Percentiles rank a stretch among this genome's conserved stretches.
phyloP scores from a whole-genome alignment of 2,113 vertebrate genomes.

The Sinocyclocheilus anshuiensis region DNA sequence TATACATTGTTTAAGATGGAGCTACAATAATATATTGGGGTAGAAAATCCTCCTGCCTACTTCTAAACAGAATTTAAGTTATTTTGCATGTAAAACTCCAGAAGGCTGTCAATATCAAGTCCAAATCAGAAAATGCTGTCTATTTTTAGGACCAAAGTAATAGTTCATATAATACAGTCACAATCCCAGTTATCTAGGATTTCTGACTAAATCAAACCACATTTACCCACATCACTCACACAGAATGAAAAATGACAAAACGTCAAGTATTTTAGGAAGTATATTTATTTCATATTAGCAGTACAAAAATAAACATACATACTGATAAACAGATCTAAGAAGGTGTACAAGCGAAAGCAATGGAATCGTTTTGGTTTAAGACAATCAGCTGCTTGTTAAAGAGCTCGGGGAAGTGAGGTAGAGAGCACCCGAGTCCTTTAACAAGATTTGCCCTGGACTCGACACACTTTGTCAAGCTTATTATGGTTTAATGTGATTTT shows the following conservation, averaged over 20 bases:
- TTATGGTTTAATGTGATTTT: slow-evolving; percentile 47
- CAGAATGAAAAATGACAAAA: neutral
- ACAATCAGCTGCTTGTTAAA: neutral
- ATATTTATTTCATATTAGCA: slow-evolving; percentile 5
- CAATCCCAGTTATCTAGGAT: too few species aligned
- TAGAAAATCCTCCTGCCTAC: too few species aligned
- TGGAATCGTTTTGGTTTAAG: neutral
- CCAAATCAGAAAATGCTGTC: too few species aligned
- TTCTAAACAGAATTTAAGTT: too few species aligned
- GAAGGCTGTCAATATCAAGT: too few species aligned
- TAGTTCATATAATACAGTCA: too few species aligned
- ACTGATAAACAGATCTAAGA: neutral
- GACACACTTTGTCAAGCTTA: slow-evolving; percentile 8
- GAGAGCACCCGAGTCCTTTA: slow-evolving; percentile 14
- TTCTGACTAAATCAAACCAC: neutral
- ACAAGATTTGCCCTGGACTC: slow-evolving; percentile 28
- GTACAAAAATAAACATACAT: slow-evolving; percentile 30
- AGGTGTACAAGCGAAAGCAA: neutral
- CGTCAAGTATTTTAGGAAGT: neutral
- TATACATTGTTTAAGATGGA: too few species aligned
- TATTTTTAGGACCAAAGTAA: too few species aligned
- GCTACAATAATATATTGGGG: too few species aligned
- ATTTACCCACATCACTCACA: neutral
- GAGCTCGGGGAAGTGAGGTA: neutral
- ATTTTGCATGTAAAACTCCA: too few species aligned